These are phyloP conservation scores for Cercopithecus hamlyni DNA, from an alignment of 2,797 vertebrate species.

Conservation along the genomic window DNA sequence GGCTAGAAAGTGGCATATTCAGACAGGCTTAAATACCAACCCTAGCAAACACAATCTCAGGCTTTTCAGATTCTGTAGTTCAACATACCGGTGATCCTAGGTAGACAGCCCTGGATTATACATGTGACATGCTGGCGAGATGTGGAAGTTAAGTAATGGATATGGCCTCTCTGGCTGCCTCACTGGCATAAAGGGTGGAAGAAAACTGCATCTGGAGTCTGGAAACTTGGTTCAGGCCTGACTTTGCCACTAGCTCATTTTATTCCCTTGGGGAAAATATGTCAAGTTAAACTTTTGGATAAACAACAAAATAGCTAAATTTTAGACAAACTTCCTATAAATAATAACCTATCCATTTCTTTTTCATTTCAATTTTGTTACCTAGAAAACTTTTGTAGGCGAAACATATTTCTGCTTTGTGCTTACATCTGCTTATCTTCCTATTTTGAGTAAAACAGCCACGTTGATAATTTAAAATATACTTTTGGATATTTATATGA, in stretches of 20 bases:
- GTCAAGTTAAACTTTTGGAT: conserved; percentile 37
- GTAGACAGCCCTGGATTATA: conserved; percentile 66
- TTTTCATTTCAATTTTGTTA: neutral
- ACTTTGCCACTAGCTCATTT: neutral
- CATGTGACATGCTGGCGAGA: neutral
- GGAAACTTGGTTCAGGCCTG: neutral
- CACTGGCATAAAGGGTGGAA: neutral
- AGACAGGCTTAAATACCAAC: conserved; percentile 74
- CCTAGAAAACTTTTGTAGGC: neutral
- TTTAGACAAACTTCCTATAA: neutral
- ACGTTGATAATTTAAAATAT: neutral
- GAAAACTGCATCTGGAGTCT: neutral
- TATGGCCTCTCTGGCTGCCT: neutral
- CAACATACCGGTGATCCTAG: neutral
- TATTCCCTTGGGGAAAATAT: conserved; percentile 19
- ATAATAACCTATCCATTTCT: neutral
- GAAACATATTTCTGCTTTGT: neutral
- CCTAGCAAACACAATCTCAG: conserved; percentile 42
- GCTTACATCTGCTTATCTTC: neutral
- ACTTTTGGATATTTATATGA: conserved; percentile 46
- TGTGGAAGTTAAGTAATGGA: neutral
- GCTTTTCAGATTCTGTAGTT: conserved; percentile 58
- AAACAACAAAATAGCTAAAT: neutral
- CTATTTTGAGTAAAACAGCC: conserved; percentile 4
- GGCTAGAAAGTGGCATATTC: conserved; percentile 67